Evolutionary conservation across 2,797 vertebrate species (phyloP), one percentile per base, ranked within the genome.

Genomic region (Moxostoma hubbsi): DNA sequence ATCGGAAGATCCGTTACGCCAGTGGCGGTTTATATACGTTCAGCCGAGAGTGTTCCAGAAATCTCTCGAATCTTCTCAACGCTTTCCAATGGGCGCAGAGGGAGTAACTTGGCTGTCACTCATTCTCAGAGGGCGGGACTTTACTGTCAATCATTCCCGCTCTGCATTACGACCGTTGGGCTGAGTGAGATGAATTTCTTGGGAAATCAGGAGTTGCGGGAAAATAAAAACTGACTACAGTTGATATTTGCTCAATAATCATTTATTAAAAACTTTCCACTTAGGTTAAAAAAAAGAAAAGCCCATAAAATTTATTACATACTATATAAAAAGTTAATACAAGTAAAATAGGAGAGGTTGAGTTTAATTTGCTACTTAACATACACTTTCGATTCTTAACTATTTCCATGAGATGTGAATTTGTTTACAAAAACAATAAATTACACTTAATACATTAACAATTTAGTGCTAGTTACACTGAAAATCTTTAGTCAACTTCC

Each of bases 181-280:
- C n/a, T n/a, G n/a, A n/a, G n/a, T n/a, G n/a, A 11, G 50, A 53
- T 66, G 50, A 63, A 57, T 16, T 4, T 7, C 2, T 64, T 1
- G 0, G 0, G 4, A 46, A 43, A 50, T 62, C 55, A 12, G 0
- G 57, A 57, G 18, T 70, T 2, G 2, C 0, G 5, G 10, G 2
- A 18, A 55, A 75, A 55, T 58, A 43, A 69, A 12, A 0, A 55
- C 43, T 8, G 66, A 77, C 73, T 62, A 43, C 13, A 43, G 12
- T 18, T 5, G 6, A 59, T 6, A 80, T 79, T 82, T 87, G 89
- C 50, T 82, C 10, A 82, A 69, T 58, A 82, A 45, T 79, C 1
- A 89, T 94, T 94, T 93, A 94, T 93, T 94, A 94, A 57, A 94
- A 93, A 94, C 88, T 58, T 86, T 75, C 86, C 75, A 68, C 9